These are phyloP conservation scores for Ditylenchus dipsaci DNA, from an alignment of 1,140 invertebrate genomes.

Conservation along the genomic window DNA sequence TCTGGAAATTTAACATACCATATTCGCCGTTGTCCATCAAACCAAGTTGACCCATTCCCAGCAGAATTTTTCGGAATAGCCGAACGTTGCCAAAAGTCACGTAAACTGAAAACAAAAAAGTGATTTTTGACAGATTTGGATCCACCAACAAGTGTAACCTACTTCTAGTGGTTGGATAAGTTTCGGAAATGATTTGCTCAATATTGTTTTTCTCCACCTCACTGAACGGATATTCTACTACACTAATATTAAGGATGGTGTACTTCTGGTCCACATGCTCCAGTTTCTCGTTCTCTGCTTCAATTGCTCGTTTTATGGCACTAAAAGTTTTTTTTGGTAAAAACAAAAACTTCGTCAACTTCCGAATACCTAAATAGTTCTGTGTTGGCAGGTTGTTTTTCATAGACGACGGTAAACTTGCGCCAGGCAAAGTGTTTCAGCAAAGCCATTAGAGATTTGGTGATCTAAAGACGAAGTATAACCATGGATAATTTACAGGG, in stretches of 20 bases:
- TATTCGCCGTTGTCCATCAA: slow-evolving; percentile 85
- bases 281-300: slow-evolving; percentile 32
- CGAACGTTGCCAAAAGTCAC: slow-evolving; percentile 78
- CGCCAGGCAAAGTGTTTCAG: slow-evolving; percentile 84
- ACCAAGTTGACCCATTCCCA: slow-evolving; percentile 76
- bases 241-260: slow-evolving; percentile 35
- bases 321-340: no score
- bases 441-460: slow-evolving; percentile 83
- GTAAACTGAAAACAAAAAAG: slow-evolving; percentile 63
- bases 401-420: slow-evolving; percentile 85
- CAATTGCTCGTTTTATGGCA: slow-evolving; percentile 37
- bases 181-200: slow-evolving; percentile 23
- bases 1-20: slow-evolving; percentile 19
- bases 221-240: slow-evolving; percentile 35
- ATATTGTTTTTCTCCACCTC: slow-evolving; percentile 25
- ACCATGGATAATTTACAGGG: neutral
- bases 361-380: slow-evolving; percentile 40
- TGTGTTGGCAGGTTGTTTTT: slow-evolving; percentile 64
- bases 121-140: neutral
- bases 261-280: slow-evolving; percentile 16
- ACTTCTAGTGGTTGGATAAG: slow-evolving; percentile 19
- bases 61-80: slow-evolving; percentile 81
- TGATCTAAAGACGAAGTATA: slow-evolving; percentile 70
- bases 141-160: neutral
- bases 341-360: no score